A percentile compares a stretch with the other conserved stretches of the same genome.
Conservation (phyloP, 2,888 invertebrate species). For the Acleris sparsana region DNA sequence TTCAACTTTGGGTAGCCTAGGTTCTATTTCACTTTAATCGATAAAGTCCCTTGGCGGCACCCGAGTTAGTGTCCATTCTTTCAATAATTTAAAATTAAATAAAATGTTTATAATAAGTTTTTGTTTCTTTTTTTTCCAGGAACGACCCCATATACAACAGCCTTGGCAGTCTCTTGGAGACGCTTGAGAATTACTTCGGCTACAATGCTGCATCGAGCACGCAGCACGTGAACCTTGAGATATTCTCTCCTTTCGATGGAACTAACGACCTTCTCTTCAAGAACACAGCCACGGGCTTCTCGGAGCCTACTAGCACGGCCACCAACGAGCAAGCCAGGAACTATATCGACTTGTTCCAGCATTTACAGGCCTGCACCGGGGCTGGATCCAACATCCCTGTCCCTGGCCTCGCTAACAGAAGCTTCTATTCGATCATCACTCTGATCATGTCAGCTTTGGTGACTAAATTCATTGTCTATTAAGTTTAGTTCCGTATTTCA, state of each 20-base stretch:
- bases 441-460: slow-evolving; percentile 53
- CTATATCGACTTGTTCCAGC: slow-evolving; percentile 82
- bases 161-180: slow-evolving; percentile 67
- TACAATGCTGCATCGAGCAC: slow-evolving; percentile 60
- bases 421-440: slow-evolving; percentile 56
- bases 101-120: background rate
- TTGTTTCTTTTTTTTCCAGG: slow-evolving; percentile 43
- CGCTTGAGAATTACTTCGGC: slow-evolving; percentile 80
- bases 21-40: too few relatives aligned
- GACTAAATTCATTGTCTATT: slow-evolving; percentile 53
- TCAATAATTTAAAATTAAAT: too few relatives aligned
- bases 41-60: too few relatives aligned
- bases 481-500: slow-evolving; percentile 30
- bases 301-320: slow-evolving; percentile 63
- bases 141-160: slow-evolving; percentile 62
- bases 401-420: slow-evolving; percentile 48
- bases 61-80: too few relatives aligned
- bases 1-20: too few relatives aligned
- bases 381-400: slow-evolving; percentile 47
- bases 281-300: slow-evolving; percentile 83
- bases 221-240: slow-evolving; percentile 75
- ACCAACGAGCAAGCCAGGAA: slow-evolving; percentile 73
- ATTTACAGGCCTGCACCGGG: slow-evolving; percentile 66
- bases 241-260: slow-evolving; percentile 84
- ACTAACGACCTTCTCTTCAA: slow-evolving; percentile 84